Conservation (phyloP, 2,113 vertebrate species). For the Rhodinocichla rosea region DNA sequence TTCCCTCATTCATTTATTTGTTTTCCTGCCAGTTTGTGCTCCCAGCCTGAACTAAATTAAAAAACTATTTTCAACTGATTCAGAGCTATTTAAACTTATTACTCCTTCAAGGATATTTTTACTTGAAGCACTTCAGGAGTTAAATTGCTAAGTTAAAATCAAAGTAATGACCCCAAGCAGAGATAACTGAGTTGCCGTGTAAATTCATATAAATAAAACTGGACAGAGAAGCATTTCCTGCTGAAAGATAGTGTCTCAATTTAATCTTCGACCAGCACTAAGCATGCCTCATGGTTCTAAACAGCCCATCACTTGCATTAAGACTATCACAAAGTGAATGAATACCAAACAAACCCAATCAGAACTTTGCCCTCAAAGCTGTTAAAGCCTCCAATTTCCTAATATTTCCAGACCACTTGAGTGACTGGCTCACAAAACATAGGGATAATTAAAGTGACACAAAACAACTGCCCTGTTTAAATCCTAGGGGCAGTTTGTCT, state of each 20-base stretch:
- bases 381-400: slow-evolving; percentile 47
- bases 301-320: slow-evolving; percentile 61
- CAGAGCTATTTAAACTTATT: slow-evolving; percentile 71
- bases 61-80: slow-evolving; percentile 69
- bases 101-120: slow-evolving; percentile 72
- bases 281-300: slow-evolving; percentile 54
- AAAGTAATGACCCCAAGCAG: slow-evolving; percentile 77
- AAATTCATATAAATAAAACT: slow-evolving; percentile 75
- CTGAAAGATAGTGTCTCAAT: slow-evolving; percentile 66
- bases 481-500: slow-evolving; percentile 78
- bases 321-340: slow-evolving; percentile 61
- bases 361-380: slow-evolving; percentile 63
- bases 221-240: slow-evolving; percentile 70
- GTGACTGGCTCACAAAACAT: slow-evolving; percentile 67
- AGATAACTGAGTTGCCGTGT: slow-evolving; percentile 68
- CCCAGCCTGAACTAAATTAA: slow-evolving; percentile 67
- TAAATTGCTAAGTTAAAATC: slow-evolving; percentile 74
- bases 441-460: slow-evolving; percentile 78
- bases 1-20: neutral
- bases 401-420: slow-evolving; percentile 65
- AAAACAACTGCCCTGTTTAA: slow-evolving; percentile 69
- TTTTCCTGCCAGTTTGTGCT: slow-evolving; percentile 38
- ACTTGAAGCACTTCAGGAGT: slow-evolving; percentile 73
- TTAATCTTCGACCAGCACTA: slow-evolving; percentile 68
- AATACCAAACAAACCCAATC: slow-evolving; percentile 68